Evolutionary conservation across 2,113 vertebrate species (phyloP).

Genomic region (Mionectes macconnelli): DNA sequence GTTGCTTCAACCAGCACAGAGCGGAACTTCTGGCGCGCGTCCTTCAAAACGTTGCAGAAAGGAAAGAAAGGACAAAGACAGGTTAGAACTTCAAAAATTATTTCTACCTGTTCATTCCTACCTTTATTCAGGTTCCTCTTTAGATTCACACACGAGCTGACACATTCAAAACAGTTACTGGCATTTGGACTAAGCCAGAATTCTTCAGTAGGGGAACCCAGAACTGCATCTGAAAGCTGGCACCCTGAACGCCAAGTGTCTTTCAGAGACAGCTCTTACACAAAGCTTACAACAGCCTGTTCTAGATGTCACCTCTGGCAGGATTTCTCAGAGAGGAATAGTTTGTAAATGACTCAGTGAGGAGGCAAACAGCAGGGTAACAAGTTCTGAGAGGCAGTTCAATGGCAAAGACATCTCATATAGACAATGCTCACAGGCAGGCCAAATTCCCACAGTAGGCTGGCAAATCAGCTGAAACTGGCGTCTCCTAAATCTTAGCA

Average conservation of each 20-base stretch:
- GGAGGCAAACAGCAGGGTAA: not conserved
- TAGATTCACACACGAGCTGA: not conserved
- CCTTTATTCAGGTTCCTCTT: not conserved
- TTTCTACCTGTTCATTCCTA: not conserved
- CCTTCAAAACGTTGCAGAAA: conserved; percentile 70
- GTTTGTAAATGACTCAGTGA: not conserved
- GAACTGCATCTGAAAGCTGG: rapidly evolving
- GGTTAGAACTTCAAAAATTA: not conserved
- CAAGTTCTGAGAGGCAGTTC: not conserved
- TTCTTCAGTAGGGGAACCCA: not conserved
- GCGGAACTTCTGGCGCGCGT: conserved; percentile 92
- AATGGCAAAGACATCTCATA: not conserved
- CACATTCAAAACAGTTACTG: not conserved
- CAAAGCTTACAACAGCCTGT: not conserved
- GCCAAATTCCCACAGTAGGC: not conserved
- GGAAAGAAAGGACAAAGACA: not conserved
- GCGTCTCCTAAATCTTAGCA: not conserved
- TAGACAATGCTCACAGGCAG: not conserved
- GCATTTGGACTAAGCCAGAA: not conserved
- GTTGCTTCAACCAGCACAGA: conserved; percentile 92
- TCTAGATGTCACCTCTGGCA: not conserved
- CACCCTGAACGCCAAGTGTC: not conserved
- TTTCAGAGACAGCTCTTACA: not conserved
- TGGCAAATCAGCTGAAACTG: not conserved
- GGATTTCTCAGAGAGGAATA: not conserved